A percentile compares a stretch with the other conserved stretches of the same genome.
phyloP scores from a whole-genome alignment of 2,797 vertebrate species.

The Phoebastria nigripes region DNA sequence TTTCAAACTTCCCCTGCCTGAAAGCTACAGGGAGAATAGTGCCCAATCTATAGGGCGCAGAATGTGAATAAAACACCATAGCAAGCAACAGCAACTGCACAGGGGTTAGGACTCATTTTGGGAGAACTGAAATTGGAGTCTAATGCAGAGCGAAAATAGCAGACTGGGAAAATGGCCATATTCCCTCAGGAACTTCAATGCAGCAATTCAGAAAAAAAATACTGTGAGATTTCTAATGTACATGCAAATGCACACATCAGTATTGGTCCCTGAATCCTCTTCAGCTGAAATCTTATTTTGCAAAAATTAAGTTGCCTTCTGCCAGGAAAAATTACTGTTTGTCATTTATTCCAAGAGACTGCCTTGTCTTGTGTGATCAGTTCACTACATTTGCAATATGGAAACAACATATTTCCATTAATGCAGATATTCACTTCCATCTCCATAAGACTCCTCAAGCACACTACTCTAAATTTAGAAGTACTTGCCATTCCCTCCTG shows the following conservation, averaged over 20 bases:
- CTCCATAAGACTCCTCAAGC: slow-evolving; percentile 20
- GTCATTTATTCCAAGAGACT: slow-evolving; percentile 36
- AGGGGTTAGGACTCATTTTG: background rate
- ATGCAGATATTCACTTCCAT: slow-evolving; percentile 7
- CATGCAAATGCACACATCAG: background rate
- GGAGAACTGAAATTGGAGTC: background rate
- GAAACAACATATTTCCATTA: slow-evolving; percentile 12
- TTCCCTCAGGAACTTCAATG: background rate
- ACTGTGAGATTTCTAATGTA: background rate
- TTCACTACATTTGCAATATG: background rate
- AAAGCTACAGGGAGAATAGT: background rate
- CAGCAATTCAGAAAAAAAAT: background rate
- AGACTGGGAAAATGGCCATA: background rate
- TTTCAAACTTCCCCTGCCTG: background rate
- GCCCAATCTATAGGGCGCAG: background rate
- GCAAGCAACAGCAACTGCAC: background rate
- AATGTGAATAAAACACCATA: background rate
- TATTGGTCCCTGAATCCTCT: background rate
- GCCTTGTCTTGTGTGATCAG: slow-evolving; percentile 23
- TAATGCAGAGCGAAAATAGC: background rate
- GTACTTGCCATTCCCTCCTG: background rate
- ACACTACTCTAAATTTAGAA: slow-evolving; percentile 25
- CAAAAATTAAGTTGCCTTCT: slow-evolving; percentile 53
- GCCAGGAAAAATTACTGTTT: slow-evolving; percentile 16
- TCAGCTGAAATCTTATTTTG: slow-evolving; percentile 40